Evolutionary conservation across 2,113 vertebrate species (phyloP).

Genomic region (Pollachius pollachius): DNA sequence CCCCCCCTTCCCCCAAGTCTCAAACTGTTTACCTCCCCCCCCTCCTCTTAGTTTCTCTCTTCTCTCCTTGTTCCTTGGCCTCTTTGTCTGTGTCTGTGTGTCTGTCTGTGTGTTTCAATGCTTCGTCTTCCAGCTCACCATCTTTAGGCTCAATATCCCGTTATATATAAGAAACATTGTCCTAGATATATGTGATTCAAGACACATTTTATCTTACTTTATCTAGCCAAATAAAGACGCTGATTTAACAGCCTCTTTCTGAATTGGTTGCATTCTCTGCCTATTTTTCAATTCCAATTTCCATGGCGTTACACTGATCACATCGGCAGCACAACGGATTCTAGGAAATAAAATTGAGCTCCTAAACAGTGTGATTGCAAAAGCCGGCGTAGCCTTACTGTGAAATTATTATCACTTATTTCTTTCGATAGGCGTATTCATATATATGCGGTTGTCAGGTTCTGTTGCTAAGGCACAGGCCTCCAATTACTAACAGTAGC

Average conservation of each 20-base stretch:
- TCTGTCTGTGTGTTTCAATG: not conserved
- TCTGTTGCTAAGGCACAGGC: no score
- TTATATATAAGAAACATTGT: not conserved
- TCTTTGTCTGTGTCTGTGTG: not conserved
- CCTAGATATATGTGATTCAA: not conserved
- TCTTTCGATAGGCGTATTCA: no score
- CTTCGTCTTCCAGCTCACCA: not conserved
- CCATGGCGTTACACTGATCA: not conserved
- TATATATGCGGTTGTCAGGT: no score
- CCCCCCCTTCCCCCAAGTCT: not conserved
- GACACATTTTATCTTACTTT: not conserved
- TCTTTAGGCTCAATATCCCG: not conserved
- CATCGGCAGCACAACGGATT: not conserved
- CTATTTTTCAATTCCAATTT: not conserved
- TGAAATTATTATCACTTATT: not conserved
- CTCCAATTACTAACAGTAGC: no score
- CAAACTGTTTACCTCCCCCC: not conserved
- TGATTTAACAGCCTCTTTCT: not conserved
- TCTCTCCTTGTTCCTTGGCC: not conserved
- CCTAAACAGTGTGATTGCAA: not conserved
- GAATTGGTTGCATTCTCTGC: not conserved
- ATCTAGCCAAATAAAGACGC: not conserved
- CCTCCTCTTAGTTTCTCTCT: slow-evolving; percentile 1
- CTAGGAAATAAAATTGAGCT: not conserved
- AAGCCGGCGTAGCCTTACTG: not conserved